Evolutionary conservation across 2,797 vertebrate genomes (phyloP), one percentile per base, ranked within the genome.

Genomic region (Brachyalestes nurse): DNA sequence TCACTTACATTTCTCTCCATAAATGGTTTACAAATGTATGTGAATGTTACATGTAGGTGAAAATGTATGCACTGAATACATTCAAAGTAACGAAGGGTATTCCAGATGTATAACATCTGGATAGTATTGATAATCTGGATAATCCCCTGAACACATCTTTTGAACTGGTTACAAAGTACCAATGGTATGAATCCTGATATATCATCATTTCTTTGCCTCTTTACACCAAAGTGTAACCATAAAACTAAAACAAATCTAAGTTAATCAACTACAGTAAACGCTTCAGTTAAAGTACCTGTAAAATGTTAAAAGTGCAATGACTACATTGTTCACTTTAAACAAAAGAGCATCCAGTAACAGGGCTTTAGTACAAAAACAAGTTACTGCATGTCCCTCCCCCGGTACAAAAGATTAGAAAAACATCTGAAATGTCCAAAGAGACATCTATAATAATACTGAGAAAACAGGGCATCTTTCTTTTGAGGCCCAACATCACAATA

Each of bases 281-380:
- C 10, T 40, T 45, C 17, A 60, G 55, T 66, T 47, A 80, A 67
- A 74, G 80, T 71, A 77, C 47, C 82, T 81, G 79, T 82, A 73
- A 85, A 74, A 70, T 72, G 69, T 81, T 81, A 83, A 34, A 86
- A 87, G 86, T 87, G 86, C 84, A 84, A 82, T 72, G 70, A 78
- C 67, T 72, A 70, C 25, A 85, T 40, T 45, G 74, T 75, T 78
- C 79, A 79, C 42, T 62, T 82, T 67, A 78, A 79, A 73, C 12
- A 80, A 67, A 47, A 76, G 17, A 57, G 21, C 19, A 75, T 28
- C 69, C 13, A 75, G 47, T 45, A 53, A 74, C 19, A 71, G 47
- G 53, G 47, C 34, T 57, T 55, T 45, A 77, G 34, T 75, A 71
- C 16, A 69, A 75, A 66, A 65, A 72, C 23, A n/a, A 49, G 47